Conservation (phyloP, 2,888 invertebrate genomes). For the Sinhomidia bicolor region DNA sequence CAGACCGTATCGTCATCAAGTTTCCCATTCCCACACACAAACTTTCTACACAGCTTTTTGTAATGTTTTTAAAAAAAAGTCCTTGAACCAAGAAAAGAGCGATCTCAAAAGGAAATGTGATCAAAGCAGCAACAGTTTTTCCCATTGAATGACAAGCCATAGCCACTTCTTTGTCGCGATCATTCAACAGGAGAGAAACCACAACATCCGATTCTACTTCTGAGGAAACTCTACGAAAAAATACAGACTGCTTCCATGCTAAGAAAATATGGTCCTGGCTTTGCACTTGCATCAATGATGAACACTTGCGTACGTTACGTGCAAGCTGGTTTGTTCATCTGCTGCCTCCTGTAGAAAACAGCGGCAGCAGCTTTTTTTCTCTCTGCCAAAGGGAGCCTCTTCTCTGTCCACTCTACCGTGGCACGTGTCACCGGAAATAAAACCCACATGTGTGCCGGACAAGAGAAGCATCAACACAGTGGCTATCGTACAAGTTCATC, state of each 20-base stretch:
- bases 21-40: slow-evolving; percentile 25
- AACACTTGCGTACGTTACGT: slow-evolving; percentile 43
- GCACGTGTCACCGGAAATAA: slow-evolving; percentile 73
- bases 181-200: slow-evolving; percentile 68
- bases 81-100: slow-evolving; percentile 71
- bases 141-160: slow-evolving; percentile 31
- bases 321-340: slow-evolving; percentile 48
- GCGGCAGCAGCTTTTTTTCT: no score
- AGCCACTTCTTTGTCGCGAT: neutral
- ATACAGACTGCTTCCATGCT: slow-evolving; percentile 10
- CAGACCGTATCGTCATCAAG: neutral
- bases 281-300: neutral
- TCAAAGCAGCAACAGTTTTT: slow-evolving; percentile 59
- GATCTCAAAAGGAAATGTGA: neutral
- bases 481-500: slow-evolving; percentile 23
- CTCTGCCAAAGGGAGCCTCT: neutral
- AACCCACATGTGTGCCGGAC: slow-evolving; percentile 46
- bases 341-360: no score
- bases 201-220: slow-evolving; percentile 69
- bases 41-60: neutral
- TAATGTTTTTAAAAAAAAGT: slow-evolving; percentile 49
- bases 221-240: slow-evolving; percentile 1
- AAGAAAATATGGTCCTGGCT: neutral
- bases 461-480: slow-evolving; percentile 24
- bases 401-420: slow-evolving; percentile 20